Evolutionary conservation across 2,113 vertebrate genomes (phyloP), one percentile per base, ranked within the genome.

Genomic region (Elephantulus edwardii): DNA sequence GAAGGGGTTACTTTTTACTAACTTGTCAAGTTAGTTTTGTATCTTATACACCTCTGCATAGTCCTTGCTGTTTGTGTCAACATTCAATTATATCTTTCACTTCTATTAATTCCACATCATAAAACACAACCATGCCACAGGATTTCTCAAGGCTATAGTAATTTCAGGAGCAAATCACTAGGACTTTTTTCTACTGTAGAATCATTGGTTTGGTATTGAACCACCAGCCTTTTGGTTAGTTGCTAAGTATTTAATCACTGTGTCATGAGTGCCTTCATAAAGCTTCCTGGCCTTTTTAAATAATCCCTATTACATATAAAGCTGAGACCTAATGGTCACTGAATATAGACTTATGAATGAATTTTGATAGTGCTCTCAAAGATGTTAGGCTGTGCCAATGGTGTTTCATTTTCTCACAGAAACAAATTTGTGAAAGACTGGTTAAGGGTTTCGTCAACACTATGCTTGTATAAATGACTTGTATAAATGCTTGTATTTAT

Each of bases 321-420:
- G 10, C 78, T 56, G 14, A 4, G 28, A 35, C 17, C 77, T 17
- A 42, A 1, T 30, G 54, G 48, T 92, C 89, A 80, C 48, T 80
- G 83, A 93, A 94, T 93, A 88, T 64, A 71, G 40, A 92, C 85
- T 82, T 89, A 83, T 83, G 85, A 88, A 71, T 91, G 89, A 94
- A 88, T 83, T 91, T 90, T 97, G 95, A 96, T 79, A 95, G 96
- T 95, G 94, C 92, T 91, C 76, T 96, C 95, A 96, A 95, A 95
- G 95, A 95, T 91, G 93, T 46, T 93, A 96, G 97, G 89, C 95
- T 95, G 96, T 93, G 92, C 94, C 93, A 96, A 96, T 89, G 92
- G 93, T 4, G 35, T 95, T 96, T 97, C 94, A 92, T 96, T 97
- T 97, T 96, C 94, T 96, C 95, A 95, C 76, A 92, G 84, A 95